Conservation (phyloP, 1,140 invertebrate species). For the Dolichoris vasculosae region DNA sequence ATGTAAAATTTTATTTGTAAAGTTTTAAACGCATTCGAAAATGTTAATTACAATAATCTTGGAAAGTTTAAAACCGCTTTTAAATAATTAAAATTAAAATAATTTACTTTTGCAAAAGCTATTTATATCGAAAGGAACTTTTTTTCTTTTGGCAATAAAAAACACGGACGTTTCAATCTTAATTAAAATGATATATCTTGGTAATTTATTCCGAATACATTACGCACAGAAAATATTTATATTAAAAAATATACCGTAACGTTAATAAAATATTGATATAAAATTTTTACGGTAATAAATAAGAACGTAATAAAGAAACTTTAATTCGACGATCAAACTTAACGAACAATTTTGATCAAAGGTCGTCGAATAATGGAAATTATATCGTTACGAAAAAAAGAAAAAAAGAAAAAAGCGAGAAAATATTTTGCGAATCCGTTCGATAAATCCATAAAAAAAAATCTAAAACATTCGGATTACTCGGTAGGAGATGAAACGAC, state of each 20-base stretch:
- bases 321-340: not conserved
- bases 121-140: not conserved
- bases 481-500: not conserved
- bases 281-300: not conserved
- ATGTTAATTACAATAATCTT: too few relatives aligned
- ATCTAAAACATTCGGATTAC: too few relatives aligned
- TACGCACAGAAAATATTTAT: not conserved
- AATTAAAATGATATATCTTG: slow-evolving; percentile 5
- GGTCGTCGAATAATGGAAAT: not conserved
- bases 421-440: not conserved
- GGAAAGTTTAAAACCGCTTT: too few relatives aligned
- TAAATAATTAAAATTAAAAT: too few relatives aligned
- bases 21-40: too few relatives aligned
- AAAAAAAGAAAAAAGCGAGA: not conserved
- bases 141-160: not conserved
- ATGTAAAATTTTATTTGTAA: too few relatives aligned
- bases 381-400: not conserved
- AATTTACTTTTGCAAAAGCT: not conserved
- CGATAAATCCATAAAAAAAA: not conserved
- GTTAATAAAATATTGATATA: not conserved
- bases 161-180: not conserved
- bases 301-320: not conserved
- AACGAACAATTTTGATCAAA: not conserved
- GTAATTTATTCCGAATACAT: not conserved
- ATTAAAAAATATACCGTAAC: not conserved